phyloP scores from a whole-genome alignment of 2,888 invertebrate species.

The Ellobium chinense region DNA sequence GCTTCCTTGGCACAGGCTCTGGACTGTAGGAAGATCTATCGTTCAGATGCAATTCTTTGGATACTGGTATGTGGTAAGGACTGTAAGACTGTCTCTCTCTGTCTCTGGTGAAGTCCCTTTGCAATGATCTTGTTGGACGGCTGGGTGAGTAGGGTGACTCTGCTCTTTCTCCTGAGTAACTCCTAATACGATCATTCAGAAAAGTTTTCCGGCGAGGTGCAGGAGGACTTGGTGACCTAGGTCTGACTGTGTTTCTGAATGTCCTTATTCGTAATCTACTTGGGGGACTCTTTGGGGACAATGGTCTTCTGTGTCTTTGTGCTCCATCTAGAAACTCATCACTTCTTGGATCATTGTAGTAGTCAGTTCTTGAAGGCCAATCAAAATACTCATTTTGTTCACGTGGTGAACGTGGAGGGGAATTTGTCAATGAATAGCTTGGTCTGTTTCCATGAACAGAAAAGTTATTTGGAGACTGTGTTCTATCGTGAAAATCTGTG shows the following conservation, averaged over 20 bases:
- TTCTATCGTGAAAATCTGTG: too few species aligned
- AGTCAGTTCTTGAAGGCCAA: neutral
- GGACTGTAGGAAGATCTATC: neutral
- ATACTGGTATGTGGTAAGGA: neutral
- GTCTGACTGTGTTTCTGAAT: too few species aligned
- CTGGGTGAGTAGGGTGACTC: neutral
- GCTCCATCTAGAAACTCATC: neutral
- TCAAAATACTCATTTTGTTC: neutral
- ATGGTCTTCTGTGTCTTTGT: neutral
- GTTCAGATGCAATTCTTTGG: neutral
- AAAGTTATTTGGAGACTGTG: neutral
- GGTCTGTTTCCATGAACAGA: neutral
- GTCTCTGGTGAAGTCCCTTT: neutral
- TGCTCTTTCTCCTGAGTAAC: neutral
- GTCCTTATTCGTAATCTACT: too few species aligned
- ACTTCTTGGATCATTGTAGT: neutral
- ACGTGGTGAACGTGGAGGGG: neutral
- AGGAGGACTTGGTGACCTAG: slow-evolving; percentile 10
- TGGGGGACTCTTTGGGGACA: too few species aligned
- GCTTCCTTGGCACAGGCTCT: neutral
- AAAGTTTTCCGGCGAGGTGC: neutral
- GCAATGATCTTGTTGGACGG: neutral
- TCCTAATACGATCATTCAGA: neutral
- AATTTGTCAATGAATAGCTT: neutral
- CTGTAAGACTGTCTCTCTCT: neutral